Evolutionary conservation across 2,888 invertebrate genomes (phyloP).

Genomic region (Eurytoma adleriae): DNA sequence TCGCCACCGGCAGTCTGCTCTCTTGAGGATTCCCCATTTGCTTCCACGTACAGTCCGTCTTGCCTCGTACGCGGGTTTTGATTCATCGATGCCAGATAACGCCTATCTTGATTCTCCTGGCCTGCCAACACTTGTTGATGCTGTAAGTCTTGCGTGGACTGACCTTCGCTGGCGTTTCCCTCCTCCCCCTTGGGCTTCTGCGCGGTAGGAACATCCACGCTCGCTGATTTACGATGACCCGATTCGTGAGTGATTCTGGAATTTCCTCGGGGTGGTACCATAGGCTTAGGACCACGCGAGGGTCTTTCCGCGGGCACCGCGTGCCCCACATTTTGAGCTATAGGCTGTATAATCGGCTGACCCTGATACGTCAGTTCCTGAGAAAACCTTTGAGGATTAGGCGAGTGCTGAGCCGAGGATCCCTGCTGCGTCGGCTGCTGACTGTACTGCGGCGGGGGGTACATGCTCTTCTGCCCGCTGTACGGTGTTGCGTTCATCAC

Average conservation of each 20-base stretch:
- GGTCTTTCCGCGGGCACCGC: conserved; percentile 65
- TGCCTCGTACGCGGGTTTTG: conserved; percentile 72
- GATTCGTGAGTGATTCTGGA: conserved; percentile 73
- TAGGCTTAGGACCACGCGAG: conserved; percentile 71
- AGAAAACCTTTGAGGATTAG: conserved; percentile 72
- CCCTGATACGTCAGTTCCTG: conserved; percentile 71
- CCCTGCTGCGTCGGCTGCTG: conserved; percentile 43
- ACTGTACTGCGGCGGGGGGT: conserved; percentile 59
- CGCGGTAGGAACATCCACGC: conserved; percentile 63
- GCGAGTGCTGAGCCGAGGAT: conserved; percentile 67
- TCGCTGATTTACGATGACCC: conserved; percentile 68
- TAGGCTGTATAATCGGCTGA: conserved; percentile 73
- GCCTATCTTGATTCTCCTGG: conserved; percentile 61
- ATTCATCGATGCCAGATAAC: conserved; percentile 66
- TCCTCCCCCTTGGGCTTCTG: conserved; percentile 59
- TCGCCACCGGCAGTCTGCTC: conserved; percentile 60
- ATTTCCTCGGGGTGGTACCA: conserved; percentile 73
- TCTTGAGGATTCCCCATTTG: conserved; percentile 68
- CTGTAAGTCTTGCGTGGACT: conserved; percentile 51
- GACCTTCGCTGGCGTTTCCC: neutral
- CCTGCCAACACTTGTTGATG: conserved; percentile 46
- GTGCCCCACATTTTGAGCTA: conserved; percentile 70
- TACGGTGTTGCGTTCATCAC: conserved; percentile 71
- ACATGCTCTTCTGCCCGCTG: conserved; percentile 67
- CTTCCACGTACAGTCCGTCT: conserved; percentile 72